Evolutionary conservation across 2,888 invertebrate genomes (phyloP), one percentile per base, ranked within the genome.

Genomic region (Chrysolina oricalcia): DNA sequence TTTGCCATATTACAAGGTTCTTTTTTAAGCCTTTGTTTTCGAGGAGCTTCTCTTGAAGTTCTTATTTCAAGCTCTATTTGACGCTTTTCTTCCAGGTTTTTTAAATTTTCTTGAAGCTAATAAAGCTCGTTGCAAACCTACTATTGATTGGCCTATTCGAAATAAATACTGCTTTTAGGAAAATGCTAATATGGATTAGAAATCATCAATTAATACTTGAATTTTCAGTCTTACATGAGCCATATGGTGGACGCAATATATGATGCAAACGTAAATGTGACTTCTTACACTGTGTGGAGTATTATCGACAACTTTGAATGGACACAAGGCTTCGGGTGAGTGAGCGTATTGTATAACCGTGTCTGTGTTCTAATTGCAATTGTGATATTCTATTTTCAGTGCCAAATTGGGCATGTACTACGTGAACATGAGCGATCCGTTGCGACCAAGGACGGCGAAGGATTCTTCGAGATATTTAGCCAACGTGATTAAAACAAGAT

Each of bases 331-430:
- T 92, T 90, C 83, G 85, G 85, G 87, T 90, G 84, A 87, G 89
- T 66, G 50, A 2, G 15, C 13, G 21, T 35, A 48, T 50, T 70
- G 59, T 3, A 27, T 27, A 27, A 27, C 27, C 2, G 5, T 27
- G 27, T 27, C 27, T 27, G 5, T 27, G 27, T 27, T 27, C 27
- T 27, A 3, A 27, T 27, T 27, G 27, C 27, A 27, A 27, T 27
- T 5, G 27, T 62, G 68, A 53, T 92, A 0, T 72, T 72, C 19
- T 27, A 23, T 66, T 90, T 91, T 69, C 86, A 93, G 93, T 17
- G 90, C 90, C 79, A 91, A 90, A 83, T 94, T 93, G 86, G 95
- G 95, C 4, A 82, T 95, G 0, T 92, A 92, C 80, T 89, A 91
- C 82, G 93, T 95, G 0, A 92, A 95, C 83, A 93, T 93, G 84